These are phyloP conservation scores for Threskiornis aethiopicus DNA, from an alignment of 2,797 vertebrate genomes.

Conservation along the genomic window DNA sequence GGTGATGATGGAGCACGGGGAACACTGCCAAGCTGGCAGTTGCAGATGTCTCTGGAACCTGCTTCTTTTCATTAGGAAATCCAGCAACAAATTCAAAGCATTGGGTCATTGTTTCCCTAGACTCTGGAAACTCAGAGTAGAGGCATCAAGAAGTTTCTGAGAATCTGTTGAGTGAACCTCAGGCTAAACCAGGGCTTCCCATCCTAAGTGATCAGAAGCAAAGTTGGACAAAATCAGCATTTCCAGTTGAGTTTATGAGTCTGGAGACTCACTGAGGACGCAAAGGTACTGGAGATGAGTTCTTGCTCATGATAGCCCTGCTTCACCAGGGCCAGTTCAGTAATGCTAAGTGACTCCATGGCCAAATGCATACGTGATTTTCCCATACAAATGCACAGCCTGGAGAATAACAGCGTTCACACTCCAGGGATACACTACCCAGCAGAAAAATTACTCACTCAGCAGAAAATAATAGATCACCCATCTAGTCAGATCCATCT, in stretches of 20 bases:
- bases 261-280: neutral
- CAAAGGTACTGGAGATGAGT: neutral
- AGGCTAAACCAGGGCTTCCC: neutral
- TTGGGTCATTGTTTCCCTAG: neutral
- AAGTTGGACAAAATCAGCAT: neutral
- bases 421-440: neutral
- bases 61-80: neutral
- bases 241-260: neutral
- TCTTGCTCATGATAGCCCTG: rapidly evolving
- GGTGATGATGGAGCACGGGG: neutral
- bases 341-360: neutral
- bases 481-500: neutral
- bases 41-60: neutral
- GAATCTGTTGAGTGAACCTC: neutral
- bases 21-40: neutral
- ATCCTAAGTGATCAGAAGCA: neutral
- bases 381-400: neutral
- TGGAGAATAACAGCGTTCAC: neutral
- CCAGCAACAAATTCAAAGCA: neutral
- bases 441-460: neutral
- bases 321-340: neutral
- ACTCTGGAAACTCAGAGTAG: neutral
- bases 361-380: neutral
- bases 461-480: neutral
- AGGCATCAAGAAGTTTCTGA: neutral